Conservation (phyloP, 2,888 invertebrate genomes). For the Rhaphigaster nebulosa region DNA sequence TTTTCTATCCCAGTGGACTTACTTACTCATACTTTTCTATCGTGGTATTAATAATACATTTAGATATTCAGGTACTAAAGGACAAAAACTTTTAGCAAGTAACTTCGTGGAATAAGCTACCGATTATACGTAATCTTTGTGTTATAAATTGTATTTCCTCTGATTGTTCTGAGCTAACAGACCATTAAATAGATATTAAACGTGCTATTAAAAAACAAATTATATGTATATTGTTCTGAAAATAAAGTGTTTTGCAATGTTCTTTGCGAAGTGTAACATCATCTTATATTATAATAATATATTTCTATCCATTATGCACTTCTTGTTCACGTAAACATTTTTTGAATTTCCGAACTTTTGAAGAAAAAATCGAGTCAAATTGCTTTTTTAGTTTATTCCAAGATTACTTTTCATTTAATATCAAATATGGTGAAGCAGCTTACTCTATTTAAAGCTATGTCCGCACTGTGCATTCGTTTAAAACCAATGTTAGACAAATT, state of each 20-base stretch:
- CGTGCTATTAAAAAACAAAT: neutral
- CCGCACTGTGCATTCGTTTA: no score
- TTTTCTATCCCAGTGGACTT: no score
- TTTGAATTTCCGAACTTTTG: no score
- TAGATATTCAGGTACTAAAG: neutral
- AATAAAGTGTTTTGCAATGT: neutral
- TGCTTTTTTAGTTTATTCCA: no score
- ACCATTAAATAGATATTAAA: neutral
- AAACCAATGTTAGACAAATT: no score
- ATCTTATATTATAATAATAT: neutral
- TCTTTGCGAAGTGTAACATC: neutral
- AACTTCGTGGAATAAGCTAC: neutral
- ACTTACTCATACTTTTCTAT: no score
- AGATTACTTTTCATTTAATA: no score
- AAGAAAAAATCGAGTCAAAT: no score
- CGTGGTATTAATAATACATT: neutral
- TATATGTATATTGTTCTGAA: neutral
- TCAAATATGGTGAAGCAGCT: no score
- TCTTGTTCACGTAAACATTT: no score
- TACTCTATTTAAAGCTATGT: no score
- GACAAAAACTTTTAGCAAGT: neutral
- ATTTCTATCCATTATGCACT: no score
- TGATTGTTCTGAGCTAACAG: neutral
- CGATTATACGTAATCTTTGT: neutral
- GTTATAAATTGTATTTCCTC: neutral